These are phyloP conservation scores for Columba livia DNA, from an alignment of 2,113 vertebrate genomes.

Conservation along the genomic window DNA sequence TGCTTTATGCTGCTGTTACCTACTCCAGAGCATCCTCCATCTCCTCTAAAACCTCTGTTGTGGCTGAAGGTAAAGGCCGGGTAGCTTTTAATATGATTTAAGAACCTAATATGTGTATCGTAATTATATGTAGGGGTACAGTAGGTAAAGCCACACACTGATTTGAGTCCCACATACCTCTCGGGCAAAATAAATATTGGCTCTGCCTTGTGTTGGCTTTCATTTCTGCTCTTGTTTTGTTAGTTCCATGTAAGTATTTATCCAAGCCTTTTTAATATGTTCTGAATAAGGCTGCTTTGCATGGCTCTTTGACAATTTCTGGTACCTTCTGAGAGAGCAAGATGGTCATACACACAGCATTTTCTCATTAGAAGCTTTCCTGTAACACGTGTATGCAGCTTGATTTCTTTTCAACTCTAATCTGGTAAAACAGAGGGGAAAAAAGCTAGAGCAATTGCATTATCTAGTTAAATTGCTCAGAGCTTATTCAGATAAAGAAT, in stretches of 20 bases:
- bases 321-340: background rate
- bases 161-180: background rate
- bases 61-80: background rate
- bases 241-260: background rate
- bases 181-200: slow-evolving; percentile 2
- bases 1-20: background rate
- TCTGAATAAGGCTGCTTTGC: slow-evolving; percentile 5
- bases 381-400: background rate
- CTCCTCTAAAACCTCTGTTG: background rate
- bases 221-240: background rate
- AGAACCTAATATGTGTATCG: background rate
- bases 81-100: background rate
- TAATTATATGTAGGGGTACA: background rate
- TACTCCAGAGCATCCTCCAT: background rate
- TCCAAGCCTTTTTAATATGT: background rate
- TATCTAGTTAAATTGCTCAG: slow-evolving; percentile 40
- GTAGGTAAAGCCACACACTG: background rate
- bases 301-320: background rate
- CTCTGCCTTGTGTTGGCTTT: background rate
- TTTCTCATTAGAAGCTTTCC: slow-evolving; percentile 53
- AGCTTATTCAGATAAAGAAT: slow-evolving; percentile 60
- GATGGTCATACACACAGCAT: background rate
- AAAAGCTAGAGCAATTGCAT: slow-evolving; percentile 37
- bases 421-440: slow-evolving; percentile 5
- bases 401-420: background rate